Percentiles rank a stretch among this genome's conserved stretches.
phyloP scores from a whole-genome alignment of 2,797 vertebrate species.

The Coilia nasus region DNA sequence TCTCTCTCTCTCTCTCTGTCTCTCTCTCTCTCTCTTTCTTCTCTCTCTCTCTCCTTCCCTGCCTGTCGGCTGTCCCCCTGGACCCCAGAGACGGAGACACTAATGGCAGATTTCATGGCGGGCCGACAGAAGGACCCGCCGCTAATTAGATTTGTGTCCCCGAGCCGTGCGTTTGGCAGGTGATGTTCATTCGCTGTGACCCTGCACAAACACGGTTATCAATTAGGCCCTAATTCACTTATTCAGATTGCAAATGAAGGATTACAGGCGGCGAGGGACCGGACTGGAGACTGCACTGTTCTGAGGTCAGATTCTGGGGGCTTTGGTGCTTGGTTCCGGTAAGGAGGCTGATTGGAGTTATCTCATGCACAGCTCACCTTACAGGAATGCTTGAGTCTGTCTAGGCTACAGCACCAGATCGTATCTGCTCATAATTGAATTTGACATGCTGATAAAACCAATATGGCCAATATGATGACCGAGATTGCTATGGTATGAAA shows the following conservation, averaged over 20 bases:
- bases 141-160: slow-evolving; percentile 18
- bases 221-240: slow-evolving; percentile 24
- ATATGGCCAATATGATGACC: not conserved
- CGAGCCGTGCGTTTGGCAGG: slow-evolving; percentile 17
- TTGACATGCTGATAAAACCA: not conserved
- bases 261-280: not conserved
- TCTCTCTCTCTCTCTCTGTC: not conserved
- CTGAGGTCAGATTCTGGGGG: not conserved
- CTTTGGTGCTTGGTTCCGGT: not conserved
- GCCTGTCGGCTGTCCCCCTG: not conserved
- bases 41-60: not conserved
- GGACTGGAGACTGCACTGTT: not conserved
- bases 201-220: slow-evolving; percentile 25
- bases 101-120: slow-evolving; percentile 35
- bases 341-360: slow-evolving; percentile 2
- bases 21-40: not conserved
- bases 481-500: not conserved
- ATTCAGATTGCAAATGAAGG: slow-evolving; percentile 25
- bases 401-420: not conserved
- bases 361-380: not conserved
- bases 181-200: slow-evolving; percentile 32
- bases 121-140: slow-evolving; percentile 13
- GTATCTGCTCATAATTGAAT: not conserved
- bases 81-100: not conserved
- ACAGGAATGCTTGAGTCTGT: not conserved